These are phyloP conservation scores for Telmatochromis brachygnathus DNA, from an alignment of 2,113 vertebrate species.

Conservation along the genomic window DNA sequence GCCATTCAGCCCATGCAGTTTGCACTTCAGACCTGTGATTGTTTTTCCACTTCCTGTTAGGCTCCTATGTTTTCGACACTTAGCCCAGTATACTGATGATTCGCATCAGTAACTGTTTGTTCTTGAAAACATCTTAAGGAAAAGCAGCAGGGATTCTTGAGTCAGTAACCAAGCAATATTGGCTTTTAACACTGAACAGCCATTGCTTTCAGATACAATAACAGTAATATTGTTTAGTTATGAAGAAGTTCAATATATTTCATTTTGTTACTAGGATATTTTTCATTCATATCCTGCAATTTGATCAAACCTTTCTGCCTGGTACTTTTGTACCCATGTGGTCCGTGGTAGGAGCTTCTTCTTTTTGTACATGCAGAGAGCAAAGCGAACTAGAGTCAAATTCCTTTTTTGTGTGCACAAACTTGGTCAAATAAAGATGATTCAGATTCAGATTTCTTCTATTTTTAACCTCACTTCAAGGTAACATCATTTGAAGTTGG, in stretches of 20 bases:
- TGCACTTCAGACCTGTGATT: background rate
- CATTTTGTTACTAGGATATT: background rate
- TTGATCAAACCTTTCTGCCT: background rate
- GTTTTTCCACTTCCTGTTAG: background rate
- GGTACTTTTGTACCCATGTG: background rate
- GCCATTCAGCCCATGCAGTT: rapidly evolving
- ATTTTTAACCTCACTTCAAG: background rate
- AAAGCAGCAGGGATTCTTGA: background rate
- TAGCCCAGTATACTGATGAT: background rate
- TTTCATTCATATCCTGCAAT: background rate
- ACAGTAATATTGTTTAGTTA: background rate
- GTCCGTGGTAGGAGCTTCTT: background rate
- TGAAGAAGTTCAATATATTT: background rate
- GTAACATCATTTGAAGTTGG: background rate
- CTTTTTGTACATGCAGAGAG: background rate
- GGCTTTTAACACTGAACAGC: background rate
- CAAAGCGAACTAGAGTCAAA: rapidly evolving
- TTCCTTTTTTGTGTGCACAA: background rate
- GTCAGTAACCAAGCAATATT: rapidly evolving
- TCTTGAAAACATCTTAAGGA: background rate
- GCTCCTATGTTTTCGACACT: background rate
- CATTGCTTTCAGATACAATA: background rate
- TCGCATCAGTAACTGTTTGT: background rate
- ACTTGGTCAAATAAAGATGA: background rate
- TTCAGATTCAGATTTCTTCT: background rate